Conservation (phyloP, 2,888 invertebrate genomes). For the Gerris lacustris region DNA sequence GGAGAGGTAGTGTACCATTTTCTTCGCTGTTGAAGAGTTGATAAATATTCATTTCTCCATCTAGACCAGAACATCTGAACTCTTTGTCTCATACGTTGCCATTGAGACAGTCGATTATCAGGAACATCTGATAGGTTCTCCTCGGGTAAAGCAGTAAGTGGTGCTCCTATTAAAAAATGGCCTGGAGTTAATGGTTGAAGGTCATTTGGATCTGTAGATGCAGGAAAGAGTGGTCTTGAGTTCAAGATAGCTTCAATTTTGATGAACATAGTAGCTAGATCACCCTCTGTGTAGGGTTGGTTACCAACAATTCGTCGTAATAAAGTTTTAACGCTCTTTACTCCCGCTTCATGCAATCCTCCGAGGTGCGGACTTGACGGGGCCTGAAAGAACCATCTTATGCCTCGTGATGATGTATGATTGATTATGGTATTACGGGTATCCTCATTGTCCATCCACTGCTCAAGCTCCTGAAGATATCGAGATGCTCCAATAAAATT, state of each 20-base stretch:
- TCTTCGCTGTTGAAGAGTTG: constrained; percentile 14
- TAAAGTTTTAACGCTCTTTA: background rate
- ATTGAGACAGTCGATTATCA: constrained; percentile 13
- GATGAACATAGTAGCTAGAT: background rate
- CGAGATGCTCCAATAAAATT: background rate
- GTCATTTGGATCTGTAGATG: background rate
- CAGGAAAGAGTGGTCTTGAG: background rate
- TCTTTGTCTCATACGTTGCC: constrained; percentile 13
- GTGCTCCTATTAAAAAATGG: constrained; percentile 20
- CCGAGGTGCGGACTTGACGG: background rate
- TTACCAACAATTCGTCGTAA: background rate
- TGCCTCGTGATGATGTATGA: background rate
- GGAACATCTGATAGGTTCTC: constrained; percentile 8
- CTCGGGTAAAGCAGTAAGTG: constrained; percentile 13
- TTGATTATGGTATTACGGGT: background rate
- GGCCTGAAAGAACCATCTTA: background rate
- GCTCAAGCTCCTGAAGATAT: background rate
- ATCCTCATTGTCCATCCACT: background rate
- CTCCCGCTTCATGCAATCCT: background rate
- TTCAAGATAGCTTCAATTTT: background rate
- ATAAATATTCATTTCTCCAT: constrained; percentile 16
- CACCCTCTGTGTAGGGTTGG: background rate
- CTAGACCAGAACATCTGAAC: constrained; percentile 18
- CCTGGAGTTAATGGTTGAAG: constrained; percentile 5
- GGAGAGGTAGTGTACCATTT: constrained; percentile 11